A percentile compares a stretch with the other conserved stretches of the same genome.
These are phyloP conservation scores for Crocallis elinguaria DNA, from an alignment of 2,888 invertebrate species.

Conservation along the genomic window DNA sequence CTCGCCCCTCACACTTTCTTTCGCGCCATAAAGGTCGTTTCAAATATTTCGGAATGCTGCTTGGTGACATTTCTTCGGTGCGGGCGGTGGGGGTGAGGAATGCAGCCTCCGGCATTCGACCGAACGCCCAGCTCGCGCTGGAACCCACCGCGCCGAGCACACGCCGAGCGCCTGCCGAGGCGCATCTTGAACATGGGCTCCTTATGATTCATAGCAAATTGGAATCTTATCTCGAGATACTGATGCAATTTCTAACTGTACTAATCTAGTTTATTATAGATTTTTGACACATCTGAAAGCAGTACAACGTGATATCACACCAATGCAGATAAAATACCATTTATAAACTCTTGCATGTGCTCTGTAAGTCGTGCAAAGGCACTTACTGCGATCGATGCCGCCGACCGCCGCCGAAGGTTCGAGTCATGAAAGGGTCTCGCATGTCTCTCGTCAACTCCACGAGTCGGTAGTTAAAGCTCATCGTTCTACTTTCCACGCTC, in stretches of 20 bases:
- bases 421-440: constrained; percentile 36
- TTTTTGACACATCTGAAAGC: neutral
- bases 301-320: neutral
- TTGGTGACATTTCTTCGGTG: constrained; percentile 82
- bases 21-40: constrained; percentile 85
- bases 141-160: constrained; percentile 46
- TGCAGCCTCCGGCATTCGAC: constrained; percentile 70
- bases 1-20: constrained; percentile 78
- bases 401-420: constrained; percentile 12
- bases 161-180: constrained; percentile 32
- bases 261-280: neutral
- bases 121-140: constrained; percentile 53
- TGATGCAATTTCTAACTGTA: neutral
- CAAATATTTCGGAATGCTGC: constrained; percentile 84
- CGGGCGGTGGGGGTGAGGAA: constrained; percentile 68
- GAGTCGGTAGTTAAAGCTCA: constrained; percentile 58
- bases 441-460: constrained; percentile 27
- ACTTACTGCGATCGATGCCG: neutral
- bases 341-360: neutral
- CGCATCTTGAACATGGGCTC: constrained; percentile 1
- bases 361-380: neutral
- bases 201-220: constrained; percentile 1
- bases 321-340: neutral
- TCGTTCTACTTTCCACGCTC: constrained; percentile 80
- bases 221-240: neutral